Evolutionary conservation across 2,797 vertebrate genomes (phyloP), one percentile per base, ranked within the genome.

Genomic region (Sebastes steindachneri): DNA sequence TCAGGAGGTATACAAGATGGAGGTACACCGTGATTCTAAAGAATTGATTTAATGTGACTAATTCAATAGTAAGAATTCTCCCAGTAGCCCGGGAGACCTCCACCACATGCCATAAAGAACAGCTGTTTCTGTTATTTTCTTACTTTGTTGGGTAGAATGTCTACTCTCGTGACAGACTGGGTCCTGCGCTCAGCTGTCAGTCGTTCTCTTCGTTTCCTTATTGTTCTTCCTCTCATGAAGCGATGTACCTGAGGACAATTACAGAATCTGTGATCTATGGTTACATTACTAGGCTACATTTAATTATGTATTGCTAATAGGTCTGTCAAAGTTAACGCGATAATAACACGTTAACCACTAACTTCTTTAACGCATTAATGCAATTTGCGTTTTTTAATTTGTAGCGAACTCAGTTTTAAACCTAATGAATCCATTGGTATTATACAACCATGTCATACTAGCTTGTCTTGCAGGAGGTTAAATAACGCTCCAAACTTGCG

Each of bases 181-280:
- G 95, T 94, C 82, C 96, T 92, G 71, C 93, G 94, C 67, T 96
- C 96, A 64, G 95, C 95, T 86, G 94, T 97, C 82, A 96, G 90
- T 73, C 90, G 95, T 66, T 97, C 96, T 86, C 95, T 96, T 89
- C 89, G 96, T 90, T 97, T 98, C 84, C 95, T 96, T 77, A 97
- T 93, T 71, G 96, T 97, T 89, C 96, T 97, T 75, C 97, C 96
- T 65, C 96, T 94, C 85, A 95, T 95, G 83, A 97, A 97, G 67
- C 93, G 94, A 2, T 95, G 97, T 35, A 97, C 94, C 97, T 97
- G 62, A 68, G 54, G 41, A 73, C 3, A 60, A 29, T 11, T 5
- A 60, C 8, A 81, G 9, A 25, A 10, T 28, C 5, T 33, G 15
- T 45, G 14, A 17, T 17, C 10, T 60, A 2, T 19, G 21, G 7